phyloP scores from a whole-genome alignment of 2,888 invertebrate genomes.

The Anticlea derivata region DNA sequence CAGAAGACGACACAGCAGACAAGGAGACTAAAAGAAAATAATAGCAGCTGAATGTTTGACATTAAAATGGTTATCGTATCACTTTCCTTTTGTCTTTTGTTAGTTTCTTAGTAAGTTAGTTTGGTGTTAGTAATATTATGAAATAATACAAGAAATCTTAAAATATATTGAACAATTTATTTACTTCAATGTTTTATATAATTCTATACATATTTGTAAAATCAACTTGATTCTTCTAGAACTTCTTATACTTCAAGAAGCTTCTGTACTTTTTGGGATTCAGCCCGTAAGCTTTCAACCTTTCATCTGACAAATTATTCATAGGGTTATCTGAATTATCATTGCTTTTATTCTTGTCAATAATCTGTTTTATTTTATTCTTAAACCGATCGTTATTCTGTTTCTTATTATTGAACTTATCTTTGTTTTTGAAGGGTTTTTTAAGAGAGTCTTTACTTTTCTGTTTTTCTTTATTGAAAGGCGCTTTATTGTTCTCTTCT shows the following conservation, averaged over 20 bases:
- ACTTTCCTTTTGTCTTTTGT: no score
- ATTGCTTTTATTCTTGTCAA: conserved; percentile 44
- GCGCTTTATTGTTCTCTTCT: conserved; percentile 27
- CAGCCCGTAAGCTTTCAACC: conserved; percentile 95
- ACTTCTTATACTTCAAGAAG: conserved; percentile 87
- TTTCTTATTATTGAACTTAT: conserved; percentile 44
- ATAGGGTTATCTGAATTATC: conserved; percentile 58
- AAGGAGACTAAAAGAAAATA: no score
- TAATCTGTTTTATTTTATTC: conserved; percentile 46
- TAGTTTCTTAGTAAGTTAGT: no score
- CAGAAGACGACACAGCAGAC: no score
- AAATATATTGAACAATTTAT: neutral
- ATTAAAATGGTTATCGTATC: no score
- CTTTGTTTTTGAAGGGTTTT: conserved; percentile 38
- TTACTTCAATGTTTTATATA: neutral
- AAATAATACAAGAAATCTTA: no score
- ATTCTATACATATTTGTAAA: conserved; percentile 8
- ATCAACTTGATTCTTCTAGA: conserved; percentile 44
- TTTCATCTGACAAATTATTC: conserved; percentile 87
- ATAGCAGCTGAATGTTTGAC: no score
- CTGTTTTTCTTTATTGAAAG: conserved; percentile 35
- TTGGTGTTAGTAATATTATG: no score
- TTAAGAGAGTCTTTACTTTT: conserved; percentile 26
- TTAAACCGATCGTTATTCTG: conserved; percentile 38
- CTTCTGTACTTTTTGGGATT: conserved; percentile 95